phyloP scores from a whole-genome alignment of 2,113 vertebrate species.

The Neodontobutis hainanensis region DNA sequence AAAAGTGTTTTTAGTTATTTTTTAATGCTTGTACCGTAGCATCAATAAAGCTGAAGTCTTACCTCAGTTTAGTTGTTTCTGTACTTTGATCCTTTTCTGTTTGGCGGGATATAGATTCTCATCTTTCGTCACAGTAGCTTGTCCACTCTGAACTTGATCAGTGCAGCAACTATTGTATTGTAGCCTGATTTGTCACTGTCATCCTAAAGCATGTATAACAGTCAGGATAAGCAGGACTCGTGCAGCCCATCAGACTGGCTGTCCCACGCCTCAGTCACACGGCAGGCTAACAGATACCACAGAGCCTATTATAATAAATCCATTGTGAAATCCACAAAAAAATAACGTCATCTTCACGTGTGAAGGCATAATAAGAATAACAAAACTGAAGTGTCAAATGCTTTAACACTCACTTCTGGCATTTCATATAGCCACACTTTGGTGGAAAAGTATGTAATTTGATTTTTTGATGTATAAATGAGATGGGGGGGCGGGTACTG shows the following conservation, averaged over 20 bases:
- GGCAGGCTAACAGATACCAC: constrained; percentile 27
- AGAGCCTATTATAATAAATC: constrained; percentile 57
- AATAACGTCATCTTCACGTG: constrained; percentile 52
- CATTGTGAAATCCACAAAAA: constrained; percentile 67
- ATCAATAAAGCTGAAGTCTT: constrained; percentile 20
- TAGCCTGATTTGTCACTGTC: constrained; percentile 15
- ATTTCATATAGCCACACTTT: background rate
- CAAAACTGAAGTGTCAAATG: background rate
- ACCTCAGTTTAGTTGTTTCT: constrained; percentile 39
- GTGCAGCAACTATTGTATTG: constrained; percentile 11
- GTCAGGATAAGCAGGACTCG: constrained; percentile 27
- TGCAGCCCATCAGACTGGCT: constrained; percentile 17
- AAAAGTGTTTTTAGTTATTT: no score
- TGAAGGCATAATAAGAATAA: constrained; percentile 15
- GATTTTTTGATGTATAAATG: constrained; percentile 13
- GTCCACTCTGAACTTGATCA: constrained; percentile 20
- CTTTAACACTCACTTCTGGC: background rate
- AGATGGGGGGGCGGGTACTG: constrained; percentile 32
- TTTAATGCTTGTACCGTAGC: background rate
- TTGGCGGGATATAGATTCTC: constrained; percentile 5
- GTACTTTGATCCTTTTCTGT: background rate
- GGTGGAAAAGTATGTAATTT: background rate
- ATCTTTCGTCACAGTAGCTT: constrained; percentile 31
- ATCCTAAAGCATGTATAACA: constrained; percentile 7
- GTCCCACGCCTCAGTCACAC: constrained; percentile 41